A percentile compares a stretch with the other conserved stretches of the same genome.
phyloP scores from a whole-genome alignment of 2,113 vertebrate genomes.

The Macrotus californicus region DNA sequence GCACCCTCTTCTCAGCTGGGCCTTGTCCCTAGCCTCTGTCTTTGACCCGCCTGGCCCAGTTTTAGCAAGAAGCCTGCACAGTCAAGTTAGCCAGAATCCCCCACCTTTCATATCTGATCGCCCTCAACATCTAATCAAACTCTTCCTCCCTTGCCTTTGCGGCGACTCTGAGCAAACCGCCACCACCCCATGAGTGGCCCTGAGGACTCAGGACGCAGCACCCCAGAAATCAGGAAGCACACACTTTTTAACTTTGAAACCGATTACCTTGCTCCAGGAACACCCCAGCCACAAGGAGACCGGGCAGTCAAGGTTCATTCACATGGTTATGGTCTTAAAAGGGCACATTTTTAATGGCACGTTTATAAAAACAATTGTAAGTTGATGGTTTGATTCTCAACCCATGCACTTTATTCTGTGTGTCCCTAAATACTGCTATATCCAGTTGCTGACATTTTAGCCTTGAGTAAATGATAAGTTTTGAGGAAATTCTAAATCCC shows the following conservation, averaged over 20 bases:
- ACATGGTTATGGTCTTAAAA: neutral
- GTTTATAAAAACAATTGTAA: neutral
- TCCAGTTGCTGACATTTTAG: neutral
- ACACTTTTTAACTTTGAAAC: neutral
- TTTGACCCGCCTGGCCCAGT: neutral
- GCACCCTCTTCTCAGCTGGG: neutral
- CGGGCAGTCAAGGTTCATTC: neutral
- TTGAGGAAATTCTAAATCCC: neutral
- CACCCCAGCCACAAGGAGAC: neutral
- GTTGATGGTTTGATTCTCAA: neutral
- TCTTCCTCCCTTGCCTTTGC: neutral
- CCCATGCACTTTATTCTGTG: neutral
- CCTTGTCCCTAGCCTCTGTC: neutral
- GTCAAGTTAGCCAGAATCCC: neutral
- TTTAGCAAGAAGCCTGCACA: neutral
- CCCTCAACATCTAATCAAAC: neutral
- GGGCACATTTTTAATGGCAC: neutral
- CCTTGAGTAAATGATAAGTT: neutral
- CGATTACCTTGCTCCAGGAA: neutral
- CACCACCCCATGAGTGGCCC: fast-evolving
- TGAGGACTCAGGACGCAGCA: too few species aligned
- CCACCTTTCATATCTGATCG: neutral
- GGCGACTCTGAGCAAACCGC: neutral
- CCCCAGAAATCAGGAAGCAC: neutral
- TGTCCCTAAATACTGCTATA: neutral